Evolutionary conservation across 2,888 invertebrate species (phyloP), one percentile per base, ranked within the genome.

Genomic region (Chrysomela aeneicollis): DNA sequence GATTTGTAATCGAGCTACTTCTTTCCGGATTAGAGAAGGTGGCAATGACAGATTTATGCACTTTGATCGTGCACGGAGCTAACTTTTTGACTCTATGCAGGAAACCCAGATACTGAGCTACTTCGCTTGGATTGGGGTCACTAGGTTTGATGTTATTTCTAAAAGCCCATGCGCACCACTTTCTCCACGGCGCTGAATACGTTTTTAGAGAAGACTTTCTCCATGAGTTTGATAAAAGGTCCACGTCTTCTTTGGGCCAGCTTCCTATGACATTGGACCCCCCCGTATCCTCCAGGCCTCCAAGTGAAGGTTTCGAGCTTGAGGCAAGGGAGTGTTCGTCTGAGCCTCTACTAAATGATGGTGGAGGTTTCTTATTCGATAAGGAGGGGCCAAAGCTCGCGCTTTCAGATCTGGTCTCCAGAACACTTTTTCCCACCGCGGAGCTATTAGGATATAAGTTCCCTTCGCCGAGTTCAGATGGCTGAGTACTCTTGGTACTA

Each of bases 391-490:
- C 35, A 69, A 5, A 15, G 82, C 83, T 50, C 79, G 61, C 4
- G 60, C n/a, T 61, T 68, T 72, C 10, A 79, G 66, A 37, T 79
- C 77, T n/a, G 76, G 61, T 70, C 71, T 52, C 76, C 78, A 78
- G 59, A 75, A 78, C 3, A 73, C 74, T 51, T 50, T 69, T 21
- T 68, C 59, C 64, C 73, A 69, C 42, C 73, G 72, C 12, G 69
- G 68, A 0, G 71, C 73, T 52, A 77, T 64, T 30, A 77, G 37
- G 5, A 77, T 68, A 60, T 73, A 76, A 9, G 37, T 55, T 10
- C 76, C 74, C 42, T 47, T 54, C 6, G 73, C 70, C 6, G 51
- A 51, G 60, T 75, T 73, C 5, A 77, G 67, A 37, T 77, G 74
- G 1, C 50, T 42, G n/a, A 75, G 68, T 1, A 78, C 73, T 32